Conservation (phyloP, 2,797 vertebrate species). For the Sebastes trivittatus region DNA sequence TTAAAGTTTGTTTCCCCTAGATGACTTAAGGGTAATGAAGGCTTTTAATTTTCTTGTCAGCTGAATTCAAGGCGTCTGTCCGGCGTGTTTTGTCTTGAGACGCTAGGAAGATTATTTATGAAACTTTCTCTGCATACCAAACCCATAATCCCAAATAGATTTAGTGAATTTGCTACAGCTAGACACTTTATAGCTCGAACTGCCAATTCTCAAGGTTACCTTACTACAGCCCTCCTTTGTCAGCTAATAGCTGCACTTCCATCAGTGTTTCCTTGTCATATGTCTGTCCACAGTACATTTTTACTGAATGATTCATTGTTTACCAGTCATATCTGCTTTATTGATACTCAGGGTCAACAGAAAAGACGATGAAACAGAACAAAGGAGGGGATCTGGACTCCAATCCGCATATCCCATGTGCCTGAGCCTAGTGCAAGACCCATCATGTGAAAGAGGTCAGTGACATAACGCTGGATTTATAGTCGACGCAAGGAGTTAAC, state of each 20-base stretch:
- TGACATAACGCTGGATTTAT: background rate
- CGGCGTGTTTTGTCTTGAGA: conserved; percentile 79
- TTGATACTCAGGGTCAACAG: background rate
- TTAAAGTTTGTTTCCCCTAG: conserved; percentile 70
- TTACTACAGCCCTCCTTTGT: background rate
- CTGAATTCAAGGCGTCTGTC: conserved; percentile 67
- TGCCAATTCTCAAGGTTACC: conserved; percentile 36
- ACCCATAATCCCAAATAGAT: conserved; percentile 61
- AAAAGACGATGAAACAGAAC: background rate
- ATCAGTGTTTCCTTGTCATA: background rate
- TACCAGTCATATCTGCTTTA: background rate
- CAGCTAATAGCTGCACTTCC: background rate
- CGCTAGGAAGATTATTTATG: conserved; percentile 73
- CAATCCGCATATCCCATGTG: background rate
- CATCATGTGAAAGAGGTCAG: background rate
- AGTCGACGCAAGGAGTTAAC: fast-evolving
- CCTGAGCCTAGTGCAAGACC: background rate
- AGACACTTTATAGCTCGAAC: conserved; percentile 33
- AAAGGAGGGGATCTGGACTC: background rate
- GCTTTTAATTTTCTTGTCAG: conserved; percentile 77
- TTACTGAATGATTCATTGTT: background rate
- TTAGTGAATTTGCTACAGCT: conserved; percentile 57
- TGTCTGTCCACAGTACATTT: background rate
- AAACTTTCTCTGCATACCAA: conserved; percentile 67
- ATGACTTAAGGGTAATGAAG: conserved; percentile 72